Evolutionary conservation across 1,140 invertebrate species (phyloP), one percentile per base, ranked within the genome.

Genomic region (Pectinophora gossypiella): DNA sequence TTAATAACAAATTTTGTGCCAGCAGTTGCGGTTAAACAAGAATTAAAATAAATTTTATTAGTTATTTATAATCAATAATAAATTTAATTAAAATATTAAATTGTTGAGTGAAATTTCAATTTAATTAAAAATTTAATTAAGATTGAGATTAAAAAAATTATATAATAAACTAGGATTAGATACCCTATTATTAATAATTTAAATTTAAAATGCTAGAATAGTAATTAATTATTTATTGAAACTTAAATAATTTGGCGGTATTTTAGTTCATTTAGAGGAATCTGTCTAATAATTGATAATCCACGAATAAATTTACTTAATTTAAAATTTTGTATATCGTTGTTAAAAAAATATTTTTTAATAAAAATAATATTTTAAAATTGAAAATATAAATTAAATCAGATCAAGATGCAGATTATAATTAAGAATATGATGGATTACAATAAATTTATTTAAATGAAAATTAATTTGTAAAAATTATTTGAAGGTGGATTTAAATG

Each of bases 151-250:
- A 69, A 63, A 54, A 36, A 70, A 70, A 65, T 78, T 83, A 69
- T 65, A 52, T 56, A 58, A 64, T 76, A 89, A 83, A 90, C 83
- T 89, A 89, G 90, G 89, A 91, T 91, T 91, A 91, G 90, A 92
- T 91, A 91, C 91, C 88, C 89, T 88, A 89, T 90, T 91, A 91
- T 90, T 76, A n/a, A n/a, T n/a, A n/a, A n/a, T n/a, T 66, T 65
- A 73, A 80, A 81, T 68, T 62, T 64, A 56, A 46, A 61, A 61
- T 64, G 66, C 68, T 79, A 71, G 73, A 77, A 71, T 87, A 89
- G 67, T 89, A 90, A 70, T 80, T 88, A 69, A 84, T 75, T 76
- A 70, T 58, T 72, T 81, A 67, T 88, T 82, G 56, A 89, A 89
- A 90, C 70, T 88, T 81, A 89, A 90, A 87, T 68, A 88, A 82